These are phyloP conservation scores for Orthosia gothica DNA, from an alignment of 2,888 invertebrate species.

Conservation along the genomic window DNA sequence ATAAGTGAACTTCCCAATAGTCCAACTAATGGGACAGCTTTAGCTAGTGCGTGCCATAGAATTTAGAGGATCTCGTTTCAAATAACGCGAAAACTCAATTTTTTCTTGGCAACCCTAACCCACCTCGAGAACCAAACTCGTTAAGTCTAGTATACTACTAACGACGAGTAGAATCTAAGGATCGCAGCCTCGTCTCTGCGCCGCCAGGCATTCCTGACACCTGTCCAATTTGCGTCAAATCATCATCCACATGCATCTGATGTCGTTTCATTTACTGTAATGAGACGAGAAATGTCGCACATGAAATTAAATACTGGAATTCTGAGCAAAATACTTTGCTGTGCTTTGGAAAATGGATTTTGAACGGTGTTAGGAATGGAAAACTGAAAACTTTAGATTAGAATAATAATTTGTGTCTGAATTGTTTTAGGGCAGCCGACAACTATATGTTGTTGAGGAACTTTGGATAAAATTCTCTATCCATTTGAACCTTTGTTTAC, in stretches of 20 bases:
- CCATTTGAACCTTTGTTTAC: not conserved
- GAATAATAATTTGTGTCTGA: not conserved
- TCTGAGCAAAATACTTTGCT: slow-evolving; percentile 25
- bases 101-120: slow-evolving; percentile 73
- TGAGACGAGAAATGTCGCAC: slow-evolving; percentile 59
- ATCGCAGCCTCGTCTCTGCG: slow-evolving; percentile 67
- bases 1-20: not conserved
- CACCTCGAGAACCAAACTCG: slow-evolving; percentile 78
- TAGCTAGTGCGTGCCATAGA: not conserved
- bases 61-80: not conserved
- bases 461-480: too few species aligned
- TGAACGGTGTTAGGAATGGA: slow-evolving; percentile 5
- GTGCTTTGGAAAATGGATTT: slow-evolving; percentile 12
- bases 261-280: slow-evolving; percentile 74
- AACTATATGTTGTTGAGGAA: not conserved
- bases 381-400: slow-evolving; percentile 18
- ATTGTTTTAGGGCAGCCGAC: slow-evolving; percentile 1
- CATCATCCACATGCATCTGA: slow-evolving; percentile 74
- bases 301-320: slow-evolving; percentile 55
- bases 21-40: too few species aligned
- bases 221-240: slow-evolving; percentile 87
- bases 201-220: slow-evolving; percentile 74
- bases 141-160: slow-evolving; percentile 82
- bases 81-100: not conserved
- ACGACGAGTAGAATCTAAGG: slow-evolving; percentile 75